These are phyloP conservation scores for Drosophila antonietae DNA, from an alignment of 2,888 invertebrate species.

Conservation along the genomic window DNA sequence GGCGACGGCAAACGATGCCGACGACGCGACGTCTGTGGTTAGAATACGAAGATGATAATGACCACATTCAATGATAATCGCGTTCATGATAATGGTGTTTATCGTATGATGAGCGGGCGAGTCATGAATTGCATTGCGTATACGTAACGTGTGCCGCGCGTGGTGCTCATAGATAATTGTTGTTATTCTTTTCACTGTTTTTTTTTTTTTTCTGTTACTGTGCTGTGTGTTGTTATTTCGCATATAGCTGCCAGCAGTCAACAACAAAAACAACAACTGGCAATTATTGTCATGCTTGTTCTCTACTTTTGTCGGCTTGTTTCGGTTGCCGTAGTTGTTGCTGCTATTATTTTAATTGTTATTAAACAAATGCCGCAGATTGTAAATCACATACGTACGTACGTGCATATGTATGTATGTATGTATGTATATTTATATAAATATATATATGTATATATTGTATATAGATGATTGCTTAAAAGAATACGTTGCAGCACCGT, in stretches of 20 bases:
- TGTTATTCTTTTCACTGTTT: conserved; percentile 4
- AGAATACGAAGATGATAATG: conserved; percentile 40
- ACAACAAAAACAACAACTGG: conserved; percentile 36
- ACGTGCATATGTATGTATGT: neutral
- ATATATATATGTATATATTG: neutral
- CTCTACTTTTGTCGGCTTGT: conserved; percentile 40
- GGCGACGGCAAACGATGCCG: conserved; percentile 44
- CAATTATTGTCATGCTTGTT: conserved; percentile 50
- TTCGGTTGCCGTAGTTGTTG: conserved; percentile 16
- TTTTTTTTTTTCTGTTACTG: conserved; percentile 6
- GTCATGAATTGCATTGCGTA: conserved; percentile 46
- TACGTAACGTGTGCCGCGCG: conserved; percentile 63
- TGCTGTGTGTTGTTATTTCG: conserved; percentile 38
- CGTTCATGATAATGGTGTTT: conserved; percentile 16
- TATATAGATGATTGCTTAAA: neutral
- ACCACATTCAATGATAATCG: conserved; percentile 14
- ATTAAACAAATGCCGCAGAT: conserved; percentile 55
- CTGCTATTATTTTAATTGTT: conserved; percentile 41
- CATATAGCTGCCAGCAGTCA: conserved; percentile 34
- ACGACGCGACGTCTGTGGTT: conserved; percentile 54
- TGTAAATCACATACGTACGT: conserved; percentile 10
- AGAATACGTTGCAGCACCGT: neutral
- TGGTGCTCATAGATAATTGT: conserved; percentile 56
- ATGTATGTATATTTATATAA: neutral
- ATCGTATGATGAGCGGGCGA: conserved; percentile 24